Evolutionary conservation across 64 coral and sea anemone genomes (phyloP), one percentile per base, ranked within the genome.

Genomic region (Acropora yongei): DNA sequence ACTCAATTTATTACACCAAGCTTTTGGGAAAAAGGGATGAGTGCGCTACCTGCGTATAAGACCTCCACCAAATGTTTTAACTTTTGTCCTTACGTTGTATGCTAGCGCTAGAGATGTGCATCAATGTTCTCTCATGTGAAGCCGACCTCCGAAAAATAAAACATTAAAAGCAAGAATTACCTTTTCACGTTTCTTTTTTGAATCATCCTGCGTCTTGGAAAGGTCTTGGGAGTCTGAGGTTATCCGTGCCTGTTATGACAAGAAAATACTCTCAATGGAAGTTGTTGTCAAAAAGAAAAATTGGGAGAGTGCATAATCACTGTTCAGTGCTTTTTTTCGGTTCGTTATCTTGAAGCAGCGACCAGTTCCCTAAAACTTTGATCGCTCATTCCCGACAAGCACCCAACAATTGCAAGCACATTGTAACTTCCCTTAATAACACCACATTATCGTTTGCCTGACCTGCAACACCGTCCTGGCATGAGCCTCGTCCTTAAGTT

Each of bases 151-250:
- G 60, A 63, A 3, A 0, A 63, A 0, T 16, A 13, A 63, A 63
- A 63, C 11, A 55, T 55, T 55, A 1, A 16, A 63, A 63, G 60
- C 16, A 63, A 17, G 1, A 66, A 14, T 5, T 84, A 98, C 96
- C 92, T 98, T 95, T 51, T 98, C 96, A 45, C 91, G 87, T 75
- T 98, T 98, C 73, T 95, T 95, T 74, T 95, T 93, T 0, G 93
- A 98, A 39, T 98, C 96, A 48, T 74, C 48, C 43, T 89, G 88
- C 16, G 88, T 95, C 72, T 93, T 98, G 1, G 57, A 71, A 42
- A 95, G 60, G 51, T 98, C 96, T 11, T 88, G 78, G 16, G 87
- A 46, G 44, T 98, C 96, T 12, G 96, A 87, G 20, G 93, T 88
- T 68, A 98, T 98, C 77, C 91, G 74, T 4, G 96, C 93, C 96